Evolutionary conservation across 2,888 invertebrate genomes (phyloP).

Genomic region (Acrobasis consociella): DNA sequence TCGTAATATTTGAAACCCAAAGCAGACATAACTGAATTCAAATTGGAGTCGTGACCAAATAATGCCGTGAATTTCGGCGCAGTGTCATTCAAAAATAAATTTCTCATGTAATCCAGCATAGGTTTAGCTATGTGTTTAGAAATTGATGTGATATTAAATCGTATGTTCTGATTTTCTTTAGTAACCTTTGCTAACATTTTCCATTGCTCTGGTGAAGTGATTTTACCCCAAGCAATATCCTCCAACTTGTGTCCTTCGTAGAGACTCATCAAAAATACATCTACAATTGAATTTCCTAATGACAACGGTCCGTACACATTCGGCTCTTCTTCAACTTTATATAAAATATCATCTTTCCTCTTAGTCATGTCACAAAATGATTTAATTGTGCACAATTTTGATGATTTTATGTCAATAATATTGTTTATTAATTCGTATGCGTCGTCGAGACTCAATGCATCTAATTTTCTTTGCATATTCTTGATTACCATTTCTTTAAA

Average conservation of each 20-base stretch:
- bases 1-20: conserved; percentile 51
- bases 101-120: conserved; percentile 51
- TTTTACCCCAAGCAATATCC: conserved; percentile 64
- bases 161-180: conserved; percentile 52
- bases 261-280: conserved; percentile 65
- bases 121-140: conserved; percentile 51
- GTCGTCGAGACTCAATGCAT: conserved; percentile 41
- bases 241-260: conserved; percentile 56
- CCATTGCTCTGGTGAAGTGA: conserved; percentile 50
- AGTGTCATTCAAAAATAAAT: conserved; percentile 40
- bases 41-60: conserved; percentile 67
- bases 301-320: conserved; percentile 53
- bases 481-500: conserved; percentile 40
- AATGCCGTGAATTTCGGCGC: conserved; percentile 50
- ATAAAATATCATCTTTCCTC: conserved; percentile 42
- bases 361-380: conserved; percentile 51
- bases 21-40: conserved; percentile 48
- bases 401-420: conserved; percentile 55
- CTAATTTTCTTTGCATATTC: conserved; percentile 54
- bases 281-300: conserved; percentile 52
- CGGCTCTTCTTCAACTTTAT: conserved; percentile 50
- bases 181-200: conserved; percentile 46
- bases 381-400: conserved; percentile 49
- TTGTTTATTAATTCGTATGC: conserved; percentile 48
- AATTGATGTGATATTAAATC: conserved; percentile 52